These are phyloP conservation scores for Capitulum mitella DNA, from an alignment of 2,888 invertebrate genomes.

Conservation along the genomic window DNA sequence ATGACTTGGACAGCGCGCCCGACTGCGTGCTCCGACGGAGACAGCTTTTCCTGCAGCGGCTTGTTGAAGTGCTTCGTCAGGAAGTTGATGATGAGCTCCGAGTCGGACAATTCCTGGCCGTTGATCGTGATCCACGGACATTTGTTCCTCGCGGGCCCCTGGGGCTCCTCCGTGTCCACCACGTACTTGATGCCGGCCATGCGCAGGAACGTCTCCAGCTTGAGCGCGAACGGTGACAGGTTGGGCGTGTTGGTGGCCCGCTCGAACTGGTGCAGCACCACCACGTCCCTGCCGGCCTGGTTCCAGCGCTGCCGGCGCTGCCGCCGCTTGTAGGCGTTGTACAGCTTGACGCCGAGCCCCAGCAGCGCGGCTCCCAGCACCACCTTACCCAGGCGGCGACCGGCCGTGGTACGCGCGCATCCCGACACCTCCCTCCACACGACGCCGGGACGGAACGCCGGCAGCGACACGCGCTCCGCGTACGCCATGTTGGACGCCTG, in stretches of 20 bases:
- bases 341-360: neutral
- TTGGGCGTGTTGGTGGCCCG: constrained; percentile 2
- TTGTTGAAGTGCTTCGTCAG: constrained; percentile 40
- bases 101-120: constrained; percentile 42
- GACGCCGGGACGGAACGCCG: neutral
- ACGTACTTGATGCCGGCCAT: constrained; percentile 22
- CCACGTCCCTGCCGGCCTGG: constrained; percentile 20
- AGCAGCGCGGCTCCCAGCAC: neutral
- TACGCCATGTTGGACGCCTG: neutral
- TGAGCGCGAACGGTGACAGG: constrained; percentile 17
- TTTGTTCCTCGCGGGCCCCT: constrained; percentile 43
- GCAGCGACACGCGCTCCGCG: neutral
- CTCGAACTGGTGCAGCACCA: constrained; percentile 25
- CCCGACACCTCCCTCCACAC: neutral
- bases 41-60: constrained; percentile 38
- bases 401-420: neutral
- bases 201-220: constrained; percentile 19
- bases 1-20: constrained; percentile 42
- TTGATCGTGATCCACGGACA: constrained; percentile 45
- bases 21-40: constrained; percentile 39
- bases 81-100: constrained; percentile 43
- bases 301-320: constrained; percentile 15
- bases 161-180: constrained; percentile 27
- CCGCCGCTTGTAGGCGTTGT: neutral
- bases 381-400: neutral